Conservation (phyloP, 2,888 invertebrate genomes). For the Dolomedes plantarius region DNA sequence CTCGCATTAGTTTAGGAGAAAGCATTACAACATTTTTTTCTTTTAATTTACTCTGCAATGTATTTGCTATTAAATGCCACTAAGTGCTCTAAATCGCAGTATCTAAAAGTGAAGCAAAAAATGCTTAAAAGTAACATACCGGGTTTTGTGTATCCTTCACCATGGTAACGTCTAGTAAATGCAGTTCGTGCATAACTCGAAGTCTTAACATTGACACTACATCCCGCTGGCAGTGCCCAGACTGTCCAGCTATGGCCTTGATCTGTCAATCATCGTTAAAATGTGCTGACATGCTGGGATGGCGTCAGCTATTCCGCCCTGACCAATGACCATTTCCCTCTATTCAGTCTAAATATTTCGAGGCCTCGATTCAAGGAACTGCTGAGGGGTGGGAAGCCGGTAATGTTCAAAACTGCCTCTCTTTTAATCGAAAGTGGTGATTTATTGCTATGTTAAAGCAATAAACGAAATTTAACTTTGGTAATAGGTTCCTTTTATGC, state of each 20-base stretch:
- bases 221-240: constrained; percentile 27
- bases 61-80: too few species aligned
- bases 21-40: too few species aligned
- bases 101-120: too few species aligned
- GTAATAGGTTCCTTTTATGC: too few species aligned
- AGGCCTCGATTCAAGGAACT: neutral
- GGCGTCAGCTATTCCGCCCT: constrained; percentile 21
- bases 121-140: constrained; percentile 1
- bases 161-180: constrained; percentile 27
- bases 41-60: too few species aligned
- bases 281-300: constrained; percentile 46
- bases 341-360: neutral
- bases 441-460: constrained; percentile 1
- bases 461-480: neutral
- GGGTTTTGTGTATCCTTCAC: neutral
- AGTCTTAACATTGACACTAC: neutral
- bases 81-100: too few species aligned
- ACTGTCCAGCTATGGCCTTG: constrained; percentile 22
- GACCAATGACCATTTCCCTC: constrained; percentile 29
- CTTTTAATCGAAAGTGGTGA: constrained; percentile 4
- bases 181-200: constrained; percentile 3
- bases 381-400: constrained; percentile 7
- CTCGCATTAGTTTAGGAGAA: too few species aligned
- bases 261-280: constrained; percentile 66
- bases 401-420: constrained; percentile 29